Percentiles rank a stretch among this genome's conserved stretches.
phyloP scores from a whole-genome alignment of 2,113 vertebrate species.

The Eulemur macaco region DNA sequence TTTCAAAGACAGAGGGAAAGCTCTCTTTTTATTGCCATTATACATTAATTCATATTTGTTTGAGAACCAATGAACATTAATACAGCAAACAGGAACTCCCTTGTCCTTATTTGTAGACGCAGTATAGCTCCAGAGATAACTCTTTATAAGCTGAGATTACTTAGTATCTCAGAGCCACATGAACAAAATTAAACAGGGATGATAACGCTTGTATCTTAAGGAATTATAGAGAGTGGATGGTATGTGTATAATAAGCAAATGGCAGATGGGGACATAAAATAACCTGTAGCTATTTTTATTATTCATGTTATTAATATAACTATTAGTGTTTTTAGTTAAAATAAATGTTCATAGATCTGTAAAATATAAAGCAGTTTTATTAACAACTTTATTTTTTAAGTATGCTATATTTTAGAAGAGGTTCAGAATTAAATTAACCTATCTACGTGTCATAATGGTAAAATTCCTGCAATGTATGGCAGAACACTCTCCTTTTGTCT shows the following conservation, averaged over 20 bases:
- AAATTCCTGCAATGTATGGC: neutral
- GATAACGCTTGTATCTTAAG: neutral
- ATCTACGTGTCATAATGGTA: neutral
- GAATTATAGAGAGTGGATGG: neutral
- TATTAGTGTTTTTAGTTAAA: neutral
- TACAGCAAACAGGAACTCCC: neutral
- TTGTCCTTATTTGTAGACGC: neutral
- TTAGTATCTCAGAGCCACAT: neutral
- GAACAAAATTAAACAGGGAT: neutral
- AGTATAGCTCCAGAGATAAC: neutral
- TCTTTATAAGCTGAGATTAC: neutral
- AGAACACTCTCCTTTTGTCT: neutral
- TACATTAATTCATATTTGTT: neutral
- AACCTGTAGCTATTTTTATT: neutral
- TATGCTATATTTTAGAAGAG: neutral
- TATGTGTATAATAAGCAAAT: neutral
- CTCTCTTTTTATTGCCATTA: neutral
- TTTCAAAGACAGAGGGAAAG: neutral
- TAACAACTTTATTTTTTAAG: neutral
- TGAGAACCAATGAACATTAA: neutral
- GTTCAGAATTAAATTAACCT: neutral
- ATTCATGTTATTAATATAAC: neutral
- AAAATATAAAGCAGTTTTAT: neutral
- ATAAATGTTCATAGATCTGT: neutral
- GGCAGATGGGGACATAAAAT: neutral